Base-by-base conservation (phyloP, 2,113 vertebrate genomes). In the Sprattus sprattus region DNA sequence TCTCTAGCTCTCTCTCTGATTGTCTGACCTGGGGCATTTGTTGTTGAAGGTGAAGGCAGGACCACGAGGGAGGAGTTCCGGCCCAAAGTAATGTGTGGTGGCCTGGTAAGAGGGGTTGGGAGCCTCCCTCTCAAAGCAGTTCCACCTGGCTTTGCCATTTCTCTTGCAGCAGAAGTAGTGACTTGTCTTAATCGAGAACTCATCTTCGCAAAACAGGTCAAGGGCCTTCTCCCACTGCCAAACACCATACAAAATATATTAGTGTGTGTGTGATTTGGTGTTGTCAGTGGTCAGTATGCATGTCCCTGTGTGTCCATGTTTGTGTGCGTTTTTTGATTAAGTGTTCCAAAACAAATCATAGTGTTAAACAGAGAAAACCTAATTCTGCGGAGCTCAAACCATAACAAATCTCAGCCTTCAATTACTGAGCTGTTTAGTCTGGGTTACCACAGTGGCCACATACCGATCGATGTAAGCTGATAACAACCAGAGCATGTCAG, bases 191-290 rank as follows among this genome's bases (percentile, higher is more conserved):
- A 96, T 82, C 0, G 81, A 49, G 0, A 86, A 75, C 57, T 94
- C 93, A 8, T 89, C 89, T 4, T 78, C 0, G 83, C 95, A 96
- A 90, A 92, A 96, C 5, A 46, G 25, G 8, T 86, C 0, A 0
- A 95, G 82, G 1, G 90, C 88, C 4, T 84, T 86, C 86, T 92
- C 80, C 95, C 95, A 96, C 95, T 96, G 84, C 10, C 87, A 83
- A 13, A 81, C 67, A 84, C 83, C 82, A 85, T 28, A 67, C 64
- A 67, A 67, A 13, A 7, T 25, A 28, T 49, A 11, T 67, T 28
- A 67, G 10, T 67, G 64, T 64, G 60, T 25, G 8, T 10, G 5
- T 25, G 60, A 25, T 60, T 22, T 46, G 46, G 7, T 49, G 47
- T 49, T 49, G 47, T 49, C 11, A 49, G 7, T 49, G 1, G 1